A percentile compares a stretch with the other conserved stretches of the same genome.
phyloP scores from a whole-genome alignment of 1,140 invertebrate species.

The Philopotamus ludificatus region DNA sequence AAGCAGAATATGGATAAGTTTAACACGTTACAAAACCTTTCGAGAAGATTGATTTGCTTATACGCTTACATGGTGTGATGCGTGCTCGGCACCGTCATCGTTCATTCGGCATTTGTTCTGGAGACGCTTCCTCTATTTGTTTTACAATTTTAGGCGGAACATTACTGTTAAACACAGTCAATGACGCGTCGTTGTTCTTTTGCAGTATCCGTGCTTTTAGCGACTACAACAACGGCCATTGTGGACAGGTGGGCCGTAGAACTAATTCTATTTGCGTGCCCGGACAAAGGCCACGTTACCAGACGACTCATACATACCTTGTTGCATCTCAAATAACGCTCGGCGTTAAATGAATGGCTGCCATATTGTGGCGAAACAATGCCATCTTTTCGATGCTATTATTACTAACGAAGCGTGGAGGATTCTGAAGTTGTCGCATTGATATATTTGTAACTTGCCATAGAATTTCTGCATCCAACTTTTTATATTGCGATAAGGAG shows the following conservation, averaged over 20 bases:
- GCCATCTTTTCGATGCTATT: too few species aligned
- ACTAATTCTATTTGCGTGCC: constrained; percentile 34
- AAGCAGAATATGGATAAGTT: too few species aligned
- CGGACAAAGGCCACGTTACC: constrained; percentile 30
- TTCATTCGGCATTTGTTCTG: too few species aligned
- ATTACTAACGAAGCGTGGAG: too few species aligned
- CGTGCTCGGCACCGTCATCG: too few species aligned
- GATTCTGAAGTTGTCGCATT: not conserved
- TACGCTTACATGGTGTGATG: too few species aligned
- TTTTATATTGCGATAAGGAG: not conserved
- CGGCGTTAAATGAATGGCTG: too few species aligned
- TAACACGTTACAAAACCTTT: too few species aligned
- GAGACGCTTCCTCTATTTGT: not conserved
- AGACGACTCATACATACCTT: too few species aligned
- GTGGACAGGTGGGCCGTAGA: constrained; percentile 6
- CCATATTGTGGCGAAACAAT: too few species aligned
- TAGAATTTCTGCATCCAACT: not conserved
- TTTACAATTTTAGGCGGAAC: not conserved
- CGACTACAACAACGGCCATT: not conserved
- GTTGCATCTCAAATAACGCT: too few species aligned
- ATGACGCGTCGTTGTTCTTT: not conserved
- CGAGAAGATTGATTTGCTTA: too few species aligned
- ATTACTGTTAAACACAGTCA: not conserved
- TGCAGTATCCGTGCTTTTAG: constrained; percentile 2
- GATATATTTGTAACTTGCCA: not conserved